Evolutionary conservation across 2,888 invertebrate species (phyloP).

Genomic region (Drosophila paranaensis): DNA sequence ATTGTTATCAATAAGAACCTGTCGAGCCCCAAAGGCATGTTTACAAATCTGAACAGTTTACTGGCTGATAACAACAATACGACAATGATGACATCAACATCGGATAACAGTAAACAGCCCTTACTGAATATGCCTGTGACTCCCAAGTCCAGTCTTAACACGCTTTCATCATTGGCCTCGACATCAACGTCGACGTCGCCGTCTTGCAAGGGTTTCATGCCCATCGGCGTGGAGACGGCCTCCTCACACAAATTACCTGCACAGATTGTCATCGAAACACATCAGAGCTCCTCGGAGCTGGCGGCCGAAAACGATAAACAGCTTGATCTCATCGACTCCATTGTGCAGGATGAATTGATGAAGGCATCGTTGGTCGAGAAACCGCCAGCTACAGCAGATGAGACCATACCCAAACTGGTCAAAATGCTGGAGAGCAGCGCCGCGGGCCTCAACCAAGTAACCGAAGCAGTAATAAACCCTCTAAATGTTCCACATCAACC

Average conservation of each 20-base stretch:
- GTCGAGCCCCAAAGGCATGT: slow-evolving; percentile 68
- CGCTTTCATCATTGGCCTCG: slow-evolving; percentile 42
- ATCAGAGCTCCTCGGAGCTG: slow-evolving; percentile 82
- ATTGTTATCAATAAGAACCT: slow-evolving; percentile 81
- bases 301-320: slow-evolving; percentile 84
- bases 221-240: slow-evolving; percentile 80
- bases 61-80: slow-evolving; percentile 55
- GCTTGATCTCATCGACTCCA: slow-evolving; percentile 84
- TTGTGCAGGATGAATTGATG: slow-evolving; percentile 83
- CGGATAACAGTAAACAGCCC: slow-evolving; percentile 28
- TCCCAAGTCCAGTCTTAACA: slow-evolving; percentile 39
- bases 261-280: slow-evolving; percentile 84
- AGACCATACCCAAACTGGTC: slow-evolving; percentile 85
- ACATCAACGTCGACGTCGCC: slow-evolving; percentile 37
- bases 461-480: slow-evolving; percentile 24
- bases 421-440: slow-evolving; percentile 85
- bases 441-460: slow-evolving; percentile 60
- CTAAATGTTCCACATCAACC: slow-evolving; percentile 13
- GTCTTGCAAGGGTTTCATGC: slow-evolving; percentile 82
- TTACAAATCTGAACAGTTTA: slow-evolving; percentile 67
- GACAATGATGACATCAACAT: slow-evolving; percentile 24
- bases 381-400: slow-evolving; percentile 66
- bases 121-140: slow-evolving; percentile 45
- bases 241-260: slow-evolving; percentile 82
- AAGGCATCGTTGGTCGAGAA: slow-evolving; percentile 66